Percentiles rank a stretch among this genome's conserved stretches.
phyloP scores from a whole-genome alignment of 2,888 invertebrate species.

The Zaprionus bogoriensis region DNA sequence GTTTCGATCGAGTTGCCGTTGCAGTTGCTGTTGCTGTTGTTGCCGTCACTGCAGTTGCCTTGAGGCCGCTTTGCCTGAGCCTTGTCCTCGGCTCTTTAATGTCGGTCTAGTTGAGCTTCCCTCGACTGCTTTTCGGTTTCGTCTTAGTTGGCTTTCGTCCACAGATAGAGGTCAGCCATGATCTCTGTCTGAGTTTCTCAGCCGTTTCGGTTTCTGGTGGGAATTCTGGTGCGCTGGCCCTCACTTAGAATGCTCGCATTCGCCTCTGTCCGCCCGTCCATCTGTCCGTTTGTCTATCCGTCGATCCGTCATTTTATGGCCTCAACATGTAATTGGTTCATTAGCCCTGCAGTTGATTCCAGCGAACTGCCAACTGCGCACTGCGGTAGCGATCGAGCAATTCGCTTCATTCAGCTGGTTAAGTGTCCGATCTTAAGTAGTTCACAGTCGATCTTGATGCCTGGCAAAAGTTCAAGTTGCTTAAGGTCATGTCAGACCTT shows the following conservation, averaged over 20 bases:
- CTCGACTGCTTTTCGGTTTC: slow-evolving; percentile 69
- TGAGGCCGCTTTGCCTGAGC: slow-evolving; percentile 32
- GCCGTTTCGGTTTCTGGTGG: slow-evolving; percentile 52
- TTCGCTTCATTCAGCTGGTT: slow-evolving; percentile 48
- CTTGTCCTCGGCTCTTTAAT: slow-evolving; percentile 65
- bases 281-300: not conserved
- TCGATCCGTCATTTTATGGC: slow-evolving; percentile 58
- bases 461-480: slow-evolving; percentile 28
- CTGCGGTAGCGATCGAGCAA: slow-evolving; percentile 54
- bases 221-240: slow-evolving; percentile 57
- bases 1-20: slow-evolving; percentile 29
- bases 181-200: slow-evolving; percentile 43
- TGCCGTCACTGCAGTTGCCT: slow-evolving; percentile 23
- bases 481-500: slow-evolving; percentile 33
- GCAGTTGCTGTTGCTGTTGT: slow-evolving; percentile 18
- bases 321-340: slow-evolving; percentile 73
- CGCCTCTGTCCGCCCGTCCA: slow-evolving; percentile 28
- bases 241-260: slow-evolving; percentile 58
- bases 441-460: slow-evolving; percentile 44
- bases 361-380: slow-evolving; percentile 19
- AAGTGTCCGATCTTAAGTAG: slow-evolving; percentile 51
- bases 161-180: slow-evolving; percentile 70
- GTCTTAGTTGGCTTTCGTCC: slow-evolving; percentile 64
- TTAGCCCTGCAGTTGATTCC: slow-evolving; percentile 64
- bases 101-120: slow-evolving; percentile 68